A percentile compares a stretch with the other conserved stretches of the same genome.
phyloP scores from a whole-genome alignment of 1,140 invertebrate species.

The Ceratosolen solmsi region DNA sequence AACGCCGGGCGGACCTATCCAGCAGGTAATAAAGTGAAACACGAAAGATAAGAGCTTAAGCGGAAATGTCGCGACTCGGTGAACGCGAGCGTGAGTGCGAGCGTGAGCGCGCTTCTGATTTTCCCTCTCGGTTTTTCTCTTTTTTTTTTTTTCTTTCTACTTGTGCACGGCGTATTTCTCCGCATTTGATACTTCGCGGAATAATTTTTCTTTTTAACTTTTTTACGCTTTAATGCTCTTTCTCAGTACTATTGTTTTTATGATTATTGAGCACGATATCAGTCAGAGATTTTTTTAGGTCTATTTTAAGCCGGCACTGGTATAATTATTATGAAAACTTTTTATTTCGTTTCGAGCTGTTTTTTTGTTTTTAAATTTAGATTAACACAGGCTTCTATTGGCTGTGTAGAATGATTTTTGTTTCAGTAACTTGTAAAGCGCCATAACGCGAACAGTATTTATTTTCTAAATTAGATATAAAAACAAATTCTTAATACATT shows the following conservation, averaged over 20 bases:
- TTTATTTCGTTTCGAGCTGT: neutral
- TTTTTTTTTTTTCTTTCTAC: neutral
- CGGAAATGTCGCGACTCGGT: constrained; percentile 13
- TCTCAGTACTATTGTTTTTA: neutral
- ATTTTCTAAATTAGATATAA: too few species aligned
- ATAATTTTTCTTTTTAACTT: neutral
- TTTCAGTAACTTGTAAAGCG: too few species aligned
- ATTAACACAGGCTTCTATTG: neutral
- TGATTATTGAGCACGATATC: neutral
- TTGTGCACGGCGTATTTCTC: neutral
- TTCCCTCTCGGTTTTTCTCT: neutral
- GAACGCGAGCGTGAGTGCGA: neutral
- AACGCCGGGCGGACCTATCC: neutral
- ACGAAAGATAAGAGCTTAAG: constrained; percentile 17
- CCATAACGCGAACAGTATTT: too few species aligned
- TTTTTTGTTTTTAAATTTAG: neutral
- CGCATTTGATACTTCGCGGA: neutral
- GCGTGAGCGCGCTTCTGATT: neutral
- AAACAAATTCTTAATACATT: too few species aligned
- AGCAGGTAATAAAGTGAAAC: constrained; percentile 19
- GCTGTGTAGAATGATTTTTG: neutral
- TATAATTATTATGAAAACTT: neutral
- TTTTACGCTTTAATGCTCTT: neutral
- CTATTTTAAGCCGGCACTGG: neutral
- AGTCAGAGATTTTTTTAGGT: neutral